A percentile compares a stretch with the other conserved stretches of the same genome.
phyloP scores from a whole-genome alignment of 2,113 vertebrate genomes.

The Hippotragus niger region DNA sequence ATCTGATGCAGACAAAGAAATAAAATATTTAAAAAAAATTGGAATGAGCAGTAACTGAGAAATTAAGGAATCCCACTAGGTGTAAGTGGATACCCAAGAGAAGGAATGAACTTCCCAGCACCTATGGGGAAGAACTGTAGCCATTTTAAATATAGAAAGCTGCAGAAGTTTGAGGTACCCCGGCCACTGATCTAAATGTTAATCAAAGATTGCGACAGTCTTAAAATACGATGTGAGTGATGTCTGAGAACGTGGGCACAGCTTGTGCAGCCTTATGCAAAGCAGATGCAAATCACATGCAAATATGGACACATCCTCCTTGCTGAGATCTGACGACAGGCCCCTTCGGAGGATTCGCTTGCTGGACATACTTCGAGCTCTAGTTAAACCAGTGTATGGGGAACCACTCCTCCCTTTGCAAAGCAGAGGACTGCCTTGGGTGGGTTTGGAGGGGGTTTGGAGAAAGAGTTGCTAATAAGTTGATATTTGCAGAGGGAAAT shows the following conservation, averaged over 20 bases:
- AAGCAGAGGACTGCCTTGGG: not conserved
- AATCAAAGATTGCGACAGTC: slow-evolving; percentile 54
- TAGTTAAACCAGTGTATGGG: not conserved
- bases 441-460: not conserved
- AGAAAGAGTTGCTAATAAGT: not conserved
- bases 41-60: not conserved
- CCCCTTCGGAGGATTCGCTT: not conserved
- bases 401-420: not conserved
- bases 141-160: not conserved
- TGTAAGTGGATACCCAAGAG: accelerated
- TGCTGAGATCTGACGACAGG: not conserved
- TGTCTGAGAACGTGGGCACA: slow-evolving; percentile 56
- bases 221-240: slow-evolving; percentile 57
- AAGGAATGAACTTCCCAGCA: too few species aligned
- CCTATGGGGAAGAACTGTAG: not conserved
- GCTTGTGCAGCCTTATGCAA: slow-evolving; percentile 62
- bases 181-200: slow-evolving; percentile 42
- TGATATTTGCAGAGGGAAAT: not conserved
- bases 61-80: not conserved
- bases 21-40: not conserved
- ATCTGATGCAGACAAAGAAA: not conserved
- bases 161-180: not conserved
- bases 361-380: not conserved
- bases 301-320: slow-evolving; percentile 28
- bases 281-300: slow-evolving; percentile 64